Percentiles rank a stretch among this genome's conserved stretches.
Evolutionary conservation across 2,888 invertebrate species (phyloP).

Genomic region (Auanema sp.): DNA sequence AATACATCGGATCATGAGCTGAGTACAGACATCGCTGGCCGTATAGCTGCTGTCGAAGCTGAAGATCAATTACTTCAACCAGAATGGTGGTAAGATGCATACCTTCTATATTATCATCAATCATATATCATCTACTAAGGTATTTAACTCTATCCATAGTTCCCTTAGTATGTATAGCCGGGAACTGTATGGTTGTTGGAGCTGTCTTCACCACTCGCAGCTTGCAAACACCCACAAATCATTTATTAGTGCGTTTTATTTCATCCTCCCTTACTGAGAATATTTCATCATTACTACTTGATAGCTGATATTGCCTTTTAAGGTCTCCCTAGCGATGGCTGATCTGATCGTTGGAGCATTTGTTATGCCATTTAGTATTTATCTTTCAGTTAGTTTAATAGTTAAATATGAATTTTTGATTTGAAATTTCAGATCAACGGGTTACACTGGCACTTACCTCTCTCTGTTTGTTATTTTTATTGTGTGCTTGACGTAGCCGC

Average conservation of each 20-base stretch:
- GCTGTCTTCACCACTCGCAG: conserved; percentile 59
- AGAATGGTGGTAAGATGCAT: conserved; percentile 27
- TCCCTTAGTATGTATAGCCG: conserved; percentile 43
- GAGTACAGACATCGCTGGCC: conserved; percentile 24
- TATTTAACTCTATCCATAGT: conserved; percentile 38
- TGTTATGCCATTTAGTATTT: conserved; percentile 63
- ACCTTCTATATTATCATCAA: neutral
- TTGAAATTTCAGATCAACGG: conserved; percentile 53
- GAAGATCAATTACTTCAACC: conserved; percentile 31
- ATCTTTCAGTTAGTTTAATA: conserved; percentile 50
- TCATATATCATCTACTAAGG: conserved; percentile 9
- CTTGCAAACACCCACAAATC: conserved; percentile 62
- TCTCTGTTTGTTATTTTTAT: conserved; percentile 60
- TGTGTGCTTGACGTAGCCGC: conserved; percentile 62
- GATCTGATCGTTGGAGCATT: conserved; percentile 60
- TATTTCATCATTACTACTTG: neutral
- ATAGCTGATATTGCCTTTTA: conserved; percentile 21
- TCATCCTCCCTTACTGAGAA: neutral
- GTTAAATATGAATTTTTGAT: neutral
- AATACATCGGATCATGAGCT: conserved; percentile 1
- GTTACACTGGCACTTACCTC: conserved; percentile 62
- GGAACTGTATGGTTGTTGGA: conserved; percentile 57
- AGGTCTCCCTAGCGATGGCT: conserved; percentile 61
- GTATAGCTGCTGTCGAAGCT: conserved; percentile 25
- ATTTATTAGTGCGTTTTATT: conserved; percentile 32